phyloP scores from a whole-genome alignment of 2,113 vertebrate genomes.

The Cyprinus carpio region DNA sequence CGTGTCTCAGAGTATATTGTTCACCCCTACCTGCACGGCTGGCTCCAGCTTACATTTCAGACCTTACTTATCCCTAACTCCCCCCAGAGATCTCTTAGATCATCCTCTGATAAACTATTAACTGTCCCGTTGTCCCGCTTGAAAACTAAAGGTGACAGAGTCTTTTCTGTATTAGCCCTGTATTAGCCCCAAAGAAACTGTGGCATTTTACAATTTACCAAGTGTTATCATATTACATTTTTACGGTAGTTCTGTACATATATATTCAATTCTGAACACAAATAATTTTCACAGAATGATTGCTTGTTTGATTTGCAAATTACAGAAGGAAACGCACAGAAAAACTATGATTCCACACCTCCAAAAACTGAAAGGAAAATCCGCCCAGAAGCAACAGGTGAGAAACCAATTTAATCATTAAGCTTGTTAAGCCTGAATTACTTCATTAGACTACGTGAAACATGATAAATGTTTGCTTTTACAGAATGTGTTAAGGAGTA shows the following conservation, averaged over 20 bases:
- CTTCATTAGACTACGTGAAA: background rate
- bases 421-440: background rate
- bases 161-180: too few relatives aligned
- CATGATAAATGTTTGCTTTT: slow-evolving; percentile 30
- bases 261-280: background rate
- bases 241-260: background rate
- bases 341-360: slow-evolving; percentile 28
- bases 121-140: too few relatives aligned
- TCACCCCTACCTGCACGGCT: too few relatives aligned
- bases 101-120: too few relatives aligned
- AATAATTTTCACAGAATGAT: background rate
- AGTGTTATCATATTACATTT: background rate
- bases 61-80: too few relatives aligned
- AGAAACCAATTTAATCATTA: slow-evolving; percentile 16
- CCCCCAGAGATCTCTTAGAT: background rate
- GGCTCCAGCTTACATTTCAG: too few relatives aligned
- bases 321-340: slow-evolving; percentile 48
- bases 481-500: slow-evolving; percentile 79
- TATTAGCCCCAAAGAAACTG: background rate
- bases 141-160: too few relatives aligned
- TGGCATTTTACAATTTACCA: background rate
- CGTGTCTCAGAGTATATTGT: too few relatives aligned
- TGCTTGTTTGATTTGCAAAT: slow-evolving; percentile 17
- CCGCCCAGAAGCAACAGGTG: slow-evolving; percentile 60
- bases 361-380: slow-evolving; percentile 44